A percentile compares a stretch with the other conserved stretches of the same genome.
Conservation (phyloP, 1,140 invertebrate species). For the Maconellicoccus hirsutus region DNA sequence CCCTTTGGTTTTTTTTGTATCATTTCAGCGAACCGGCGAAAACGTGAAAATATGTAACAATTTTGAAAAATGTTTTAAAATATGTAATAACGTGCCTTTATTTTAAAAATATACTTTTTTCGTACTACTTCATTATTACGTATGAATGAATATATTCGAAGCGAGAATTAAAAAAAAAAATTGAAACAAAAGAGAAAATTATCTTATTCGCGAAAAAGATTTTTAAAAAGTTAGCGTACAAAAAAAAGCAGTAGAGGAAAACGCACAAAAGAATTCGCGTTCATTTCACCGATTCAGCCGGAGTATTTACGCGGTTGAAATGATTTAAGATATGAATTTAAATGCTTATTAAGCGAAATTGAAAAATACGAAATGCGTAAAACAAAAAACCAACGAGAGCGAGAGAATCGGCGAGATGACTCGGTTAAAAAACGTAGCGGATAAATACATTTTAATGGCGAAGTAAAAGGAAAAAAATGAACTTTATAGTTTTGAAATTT, state of each 20-base stretch:
- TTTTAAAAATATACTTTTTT: not conserved
- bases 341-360: not conserved
- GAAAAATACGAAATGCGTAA: no score
- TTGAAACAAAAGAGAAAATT: not conserved
- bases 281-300: conserved; percentile 2
- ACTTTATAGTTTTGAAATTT: not conserved
- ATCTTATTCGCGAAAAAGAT: not conserved
- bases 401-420: not conserved
- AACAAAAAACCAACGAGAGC: not conserved
- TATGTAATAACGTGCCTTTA: no score
- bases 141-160: not conserved
- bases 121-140: not conserved
- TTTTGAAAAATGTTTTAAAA: no score
- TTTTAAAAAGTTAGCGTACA: not conserved
- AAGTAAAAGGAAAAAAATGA: not conserved
- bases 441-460: conserved; percentile 2
- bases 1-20: no score
- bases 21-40: no score
- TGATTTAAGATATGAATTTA: conserved; percentile 1
- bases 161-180: not conserved
- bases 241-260: not conserved
- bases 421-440: not conserved
- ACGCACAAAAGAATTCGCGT: not conserved
- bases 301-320: not conserved
- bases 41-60: no score